Evolutionary conservation across 2,113 vertebrate genomes (phyloP), one percentile per base, ranked within the genome.

Genomic region (Callithrix jacchus): DNA sequence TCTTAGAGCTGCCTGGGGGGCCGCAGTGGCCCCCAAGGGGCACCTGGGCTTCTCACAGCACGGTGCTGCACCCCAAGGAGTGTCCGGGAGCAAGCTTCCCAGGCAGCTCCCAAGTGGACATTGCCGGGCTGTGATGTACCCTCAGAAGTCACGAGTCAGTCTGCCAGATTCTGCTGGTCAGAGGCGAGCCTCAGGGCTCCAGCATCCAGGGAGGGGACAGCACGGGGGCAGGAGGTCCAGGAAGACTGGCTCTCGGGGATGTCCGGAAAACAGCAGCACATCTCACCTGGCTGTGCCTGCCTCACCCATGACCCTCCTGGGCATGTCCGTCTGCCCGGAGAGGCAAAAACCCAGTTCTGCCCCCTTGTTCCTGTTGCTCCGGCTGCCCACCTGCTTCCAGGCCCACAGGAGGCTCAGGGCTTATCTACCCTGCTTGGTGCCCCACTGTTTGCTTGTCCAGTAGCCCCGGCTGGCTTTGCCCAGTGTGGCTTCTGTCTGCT

Each of bases 131-230:
- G 54, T 58, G 7, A 21, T 3, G 17, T 11, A 11, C 10, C 76
- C n/a, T 37, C 47, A 5, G 37, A 16, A 27, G 37, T 68, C 2
- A 6, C 1, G 0, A 16, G 23, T 68, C 30, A 20, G n/a, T 68
- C 47, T 64, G 47, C 47, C 0, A 0, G 20, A 12, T 25, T 23
- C 30, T 45, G 8, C 2, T 27, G 30, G 56, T 52, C 79, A 66
- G 6, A 66, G 87, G 16, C 8, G 0, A 14, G 12, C 58, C 14
- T 16, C 0, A 35, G n/a, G 32, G 7, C 3, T 0, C 4, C 1
- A 17, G 4, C 6, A 1, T 0, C 5, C 1, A 47, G 42, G 68
- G n/a, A 56, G 7, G 35, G 68, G 5, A 14, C 8, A 11, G 23
- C 42, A 20, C 0, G 10, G 27, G 74, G 11, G 8, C 5, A 3